Evolutionary conservation across 2,888 invertebrate species (phyloP), one percentile per base, ranked within the genome.

Genomic region (Rhamphomyia laevipes): DNA sequence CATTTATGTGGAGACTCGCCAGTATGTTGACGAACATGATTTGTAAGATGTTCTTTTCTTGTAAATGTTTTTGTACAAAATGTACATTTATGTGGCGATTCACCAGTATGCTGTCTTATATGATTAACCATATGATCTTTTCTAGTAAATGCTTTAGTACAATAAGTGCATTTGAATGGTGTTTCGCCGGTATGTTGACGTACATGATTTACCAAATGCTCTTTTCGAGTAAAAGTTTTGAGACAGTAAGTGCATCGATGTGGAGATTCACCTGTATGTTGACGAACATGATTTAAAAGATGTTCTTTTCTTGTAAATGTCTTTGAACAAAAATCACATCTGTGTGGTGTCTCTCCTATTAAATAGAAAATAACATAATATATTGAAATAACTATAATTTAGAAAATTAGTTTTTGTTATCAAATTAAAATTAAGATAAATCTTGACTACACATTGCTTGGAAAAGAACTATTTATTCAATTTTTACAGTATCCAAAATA

Each of bases 241-340:
- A 85, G 84, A 69, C 89, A 90, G 62, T 85, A 84, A 30, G 84
- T 81, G 73, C 89, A 89, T 56, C 83, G 84, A 65, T 87, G 88
- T 2, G 87, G 88, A 65, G 86, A 88, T 69, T 88, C 88, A 53
- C 86, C 86, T 3, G 86, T 80, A 63, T 88, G 79, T 54, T 87
- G 77, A 62, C 89, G 76, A 58, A 89, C 85, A 71, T 89, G 89
- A 70, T 88, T 88, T 59, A 87, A 82, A 61, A 89, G 78, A 68
- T 89, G 88, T 67, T 88, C 89, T 66, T 87, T 84, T 57, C 88
- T 77, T 52, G 89, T 89, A 74, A 89, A 89, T 53, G 86, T 85
- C 73, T 89, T 89, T 59, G 85, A 81, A 71, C 89, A 89, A 74
- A 82, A 88, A 70, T 82, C 84, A 72, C 89, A 89, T 59, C 86